Evolutionary conservation across 2,888 invertebrate species (phyloP).

Genomic region (Pheosia gnoma): DNA sequence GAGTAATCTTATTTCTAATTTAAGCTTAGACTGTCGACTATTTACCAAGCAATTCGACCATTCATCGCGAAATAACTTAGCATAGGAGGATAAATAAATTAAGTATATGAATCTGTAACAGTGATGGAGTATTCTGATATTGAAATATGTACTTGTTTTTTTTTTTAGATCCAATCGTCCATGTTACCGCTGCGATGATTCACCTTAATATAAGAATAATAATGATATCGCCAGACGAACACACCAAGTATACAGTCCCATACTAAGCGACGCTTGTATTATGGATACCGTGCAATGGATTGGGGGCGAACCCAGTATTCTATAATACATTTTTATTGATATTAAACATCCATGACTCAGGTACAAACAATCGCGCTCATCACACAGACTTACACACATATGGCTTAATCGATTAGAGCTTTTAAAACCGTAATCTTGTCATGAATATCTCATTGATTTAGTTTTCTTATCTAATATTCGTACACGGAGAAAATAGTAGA

Average conservation of each 20-base stretch:
- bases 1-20: slow-evolving; percentile 75
- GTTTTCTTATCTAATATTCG: neutral
- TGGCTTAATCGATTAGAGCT: neutral
- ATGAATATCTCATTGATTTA: neutral
- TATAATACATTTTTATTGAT: too few species aligned
- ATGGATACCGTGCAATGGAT: too few species aligned
- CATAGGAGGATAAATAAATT: slow-evolving; percentile 70
- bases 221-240: too few species aligned
- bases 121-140: slow-evolving; percentile 59
- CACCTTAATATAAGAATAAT: too few species aligned
- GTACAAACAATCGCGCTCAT: too few species aligned
- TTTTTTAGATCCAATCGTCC: neutral
- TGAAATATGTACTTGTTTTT: slow-evolving; percentile 53
- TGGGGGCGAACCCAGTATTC: too few species aligned
- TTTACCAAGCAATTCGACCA: slow-evolving; percentile 82
- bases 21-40: slow-evolving; percentile 71
- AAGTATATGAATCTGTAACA: slow-evolving; percentile 64
- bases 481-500: too few species aligned
- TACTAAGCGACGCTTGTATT: too few species aligned
- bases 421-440: neutral
- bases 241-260: too few species aligned
- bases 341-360: too few species aligned
- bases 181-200: too few species aligned
- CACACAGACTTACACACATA: too few species aligned
- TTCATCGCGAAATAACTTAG: slow-evolving; percentile 83